Percentiles rank a stretch among this genome's conserved stretches.
Evolutionary conservation across 2,888 invertebrate genomes (phyloP).

Genomic region (Augiades crinisus): DNA sequence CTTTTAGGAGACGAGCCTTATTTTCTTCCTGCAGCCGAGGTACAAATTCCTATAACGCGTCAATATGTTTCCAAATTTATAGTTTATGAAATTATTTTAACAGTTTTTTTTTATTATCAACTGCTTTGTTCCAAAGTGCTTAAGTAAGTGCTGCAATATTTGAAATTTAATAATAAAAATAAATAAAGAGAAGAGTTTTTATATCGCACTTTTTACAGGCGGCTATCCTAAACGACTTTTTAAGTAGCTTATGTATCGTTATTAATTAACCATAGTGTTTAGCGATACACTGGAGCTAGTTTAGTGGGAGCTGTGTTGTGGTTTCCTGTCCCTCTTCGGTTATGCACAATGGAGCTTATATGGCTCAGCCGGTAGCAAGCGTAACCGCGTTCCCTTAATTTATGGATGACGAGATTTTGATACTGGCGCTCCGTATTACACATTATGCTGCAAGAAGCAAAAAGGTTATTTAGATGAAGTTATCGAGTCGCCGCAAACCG

Average conservation of each 20-base stretch:
- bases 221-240: background rate
- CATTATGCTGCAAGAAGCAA: background rate
- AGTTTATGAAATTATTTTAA: too few relatives aligned
- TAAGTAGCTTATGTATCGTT: background rate
- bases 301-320: conserved; percentile 42
- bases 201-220: background rate
- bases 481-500: conserved; percentile 11
- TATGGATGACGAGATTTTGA: conserved; percentile 70
- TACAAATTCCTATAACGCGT: conserved; percentile 8
- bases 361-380: conserved; percentile 50
- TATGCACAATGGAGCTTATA: conserved; percentile 66
- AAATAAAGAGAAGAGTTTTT: too few relatives aligned
- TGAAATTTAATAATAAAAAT: too few relatives aligned
- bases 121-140: too few relatives aligned
- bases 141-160: too few relatives aligned
- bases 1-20: conserved; percentile 75
- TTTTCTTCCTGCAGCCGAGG: conserved; percentile 56
- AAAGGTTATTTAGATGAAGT: background rate
- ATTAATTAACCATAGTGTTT: conserved; percentile 29
- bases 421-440: conserved; percentile 37
- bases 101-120: too few relatives aligned
- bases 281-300: conserved; percentile 39
- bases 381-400: conserved; percentile 58
- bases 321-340: conserved; percentile 57
- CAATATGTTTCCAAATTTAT: too few relatives aligned